A percentile compares a stretch with the other conserved stretches of the same genome.
Evolutionary conservation across 2,113 vertebrate species (phyloP).

Genomic region (Tringa solitaria): DNA sequence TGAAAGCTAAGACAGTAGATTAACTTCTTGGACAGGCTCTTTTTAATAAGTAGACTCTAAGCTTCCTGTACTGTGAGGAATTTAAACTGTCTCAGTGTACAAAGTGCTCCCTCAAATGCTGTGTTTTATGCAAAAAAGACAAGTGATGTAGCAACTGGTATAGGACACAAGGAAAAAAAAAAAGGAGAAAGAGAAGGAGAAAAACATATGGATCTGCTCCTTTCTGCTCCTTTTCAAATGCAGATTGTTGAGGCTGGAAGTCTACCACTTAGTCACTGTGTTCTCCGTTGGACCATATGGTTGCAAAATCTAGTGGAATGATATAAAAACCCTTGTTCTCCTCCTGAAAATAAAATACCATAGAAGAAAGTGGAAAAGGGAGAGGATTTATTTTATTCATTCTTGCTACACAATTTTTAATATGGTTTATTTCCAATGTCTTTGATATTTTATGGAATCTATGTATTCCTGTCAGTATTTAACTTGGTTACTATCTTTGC

Average conservation of each 20-base stretch:
- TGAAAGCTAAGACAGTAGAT: neutral
- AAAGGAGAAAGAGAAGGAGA: neutral
- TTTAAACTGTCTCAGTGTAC: neutral
- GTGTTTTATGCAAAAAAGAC: neutral
- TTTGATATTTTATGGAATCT: neutral
- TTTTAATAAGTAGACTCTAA: neutral
- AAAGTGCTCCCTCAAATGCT: neutral
- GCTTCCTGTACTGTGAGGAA: neutral
- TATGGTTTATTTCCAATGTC: neutral
- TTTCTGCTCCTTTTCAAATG: constrained; percentile 47
- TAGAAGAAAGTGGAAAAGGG: neutral
- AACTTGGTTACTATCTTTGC: neutral
- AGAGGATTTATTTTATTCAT: neutral
- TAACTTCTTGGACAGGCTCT: neutral
- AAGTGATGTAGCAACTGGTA: neutral
- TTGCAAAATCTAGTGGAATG: constrained; percentile 16
- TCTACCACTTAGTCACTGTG: constrained; percentile 60
- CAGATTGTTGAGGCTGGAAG: constrained; percentile 60
- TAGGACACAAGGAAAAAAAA: neutral
- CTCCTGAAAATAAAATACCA: neutral
- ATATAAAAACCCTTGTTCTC: neutral
- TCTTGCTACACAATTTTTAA: neutral
- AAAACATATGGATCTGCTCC: constrained; percentile 20
- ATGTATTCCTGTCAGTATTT: neutral
- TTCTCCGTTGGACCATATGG: constrained; percentile 47